Evolutionary conservation across 2,888 invertebrate genomes (phyloP).

Genomic region (Rotaria socialis): DNA sequence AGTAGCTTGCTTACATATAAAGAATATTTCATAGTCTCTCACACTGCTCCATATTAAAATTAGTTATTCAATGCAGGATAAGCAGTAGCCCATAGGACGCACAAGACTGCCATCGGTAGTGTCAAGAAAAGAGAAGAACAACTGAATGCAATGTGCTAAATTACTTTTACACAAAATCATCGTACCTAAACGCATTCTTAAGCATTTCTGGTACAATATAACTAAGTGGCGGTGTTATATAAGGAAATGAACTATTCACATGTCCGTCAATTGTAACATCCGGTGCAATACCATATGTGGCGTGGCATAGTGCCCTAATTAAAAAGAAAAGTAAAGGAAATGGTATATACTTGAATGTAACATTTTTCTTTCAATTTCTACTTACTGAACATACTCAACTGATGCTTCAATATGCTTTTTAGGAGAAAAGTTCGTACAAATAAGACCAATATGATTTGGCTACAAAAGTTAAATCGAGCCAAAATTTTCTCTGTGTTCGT

Average conservation of each 20-base stretch:
- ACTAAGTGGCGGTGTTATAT: constrained; percentile 62
- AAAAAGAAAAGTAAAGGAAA: too few relatives aligned
- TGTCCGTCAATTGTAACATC: constrained; percentile 62
- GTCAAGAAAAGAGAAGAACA: too few relatives aligned
- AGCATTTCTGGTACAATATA: constrained; percentile 64
- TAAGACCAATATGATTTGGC: constrained; percentile 63
- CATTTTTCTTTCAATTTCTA: background rate
- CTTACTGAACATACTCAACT: constrained; percentile 61
- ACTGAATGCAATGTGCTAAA: too few relatives aligned
- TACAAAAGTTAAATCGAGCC: constrained; percentile 49
- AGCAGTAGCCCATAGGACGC: too few relatives aligned
- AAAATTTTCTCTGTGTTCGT: background rate
- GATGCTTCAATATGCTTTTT: constrained; percentile 62
- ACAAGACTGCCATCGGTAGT: too few relatives aligned
- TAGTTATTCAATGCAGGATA: too few relatives aligned
- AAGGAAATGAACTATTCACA: constrained; percentile 62
- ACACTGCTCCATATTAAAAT: too few relatives aligned
- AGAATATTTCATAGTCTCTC: too few relatives aligned
- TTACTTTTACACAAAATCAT: background rate
- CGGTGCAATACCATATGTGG: constrained; percentile 63
- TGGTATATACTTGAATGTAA: too few relatives aligned
- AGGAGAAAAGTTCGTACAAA: constrained; percentile 62
- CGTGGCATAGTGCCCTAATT: constrained; percentile 58
- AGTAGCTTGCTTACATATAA: too few relatives aligned
- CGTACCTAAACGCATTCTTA: constrained; percentile 62